A percentile compares a stretch with the other conserved stretches of the same genome.
These are phyloP conservation scores for Apis mellifera DNA, from an alignment of 1,140 invertebrate species.

Conservation along the genomic window DNA sequence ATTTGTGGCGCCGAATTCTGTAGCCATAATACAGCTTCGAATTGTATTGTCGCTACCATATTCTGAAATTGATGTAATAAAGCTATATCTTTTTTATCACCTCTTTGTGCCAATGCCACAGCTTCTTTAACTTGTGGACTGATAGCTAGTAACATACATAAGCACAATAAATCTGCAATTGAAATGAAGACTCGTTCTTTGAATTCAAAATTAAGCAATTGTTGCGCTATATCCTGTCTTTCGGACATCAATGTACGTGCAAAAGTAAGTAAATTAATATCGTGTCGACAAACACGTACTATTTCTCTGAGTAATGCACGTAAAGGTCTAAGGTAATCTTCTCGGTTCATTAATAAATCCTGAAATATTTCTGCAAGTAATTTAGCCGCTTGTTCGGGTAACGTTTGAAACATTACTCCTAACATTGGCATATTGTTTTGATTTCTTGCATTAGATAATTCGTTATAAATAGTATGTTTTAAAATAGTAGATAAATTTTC, in stretches of 20 bases:
- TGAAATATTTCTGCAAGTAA: constrained; percentile 91
- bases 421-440: constrained; percentile 96
- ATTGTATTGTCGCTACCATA: constrained; percentile 89
- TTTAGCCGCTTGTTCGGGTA: constrained; percentile 88
- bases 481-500: constrained; percentile 93
- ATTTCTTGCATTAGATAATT: constrained; percentile 94
- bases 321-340: constrained; percentile 94
- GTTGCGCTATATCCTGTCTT: constrained; percentile 81
- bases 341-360: constrained; percentile 92
- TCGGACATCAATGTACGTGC: constrained; percentile 87
- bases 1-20: constrained; percentile 89
- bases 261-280: constrained; percentile 88
- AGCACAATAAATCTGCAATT: constrained; percentile 91
- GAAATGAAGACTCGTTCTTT: constrained; percentile 92
- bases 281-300: constrained; percentile 90
- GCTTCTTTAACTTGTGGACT: constrained; percentile 90
- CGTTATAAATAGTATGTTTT: constrained; percentile 97
- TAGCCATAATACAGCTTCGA: constrained; percentile 92
- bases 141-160: constrained; percentile 92
- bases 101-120: constrained; percentile 82
- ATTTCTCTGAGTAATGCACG: constrained; percentile 93
- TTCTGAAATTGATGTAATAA: constrained; percentile 85
- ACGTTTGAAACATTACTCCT: constrained; percentile 92
- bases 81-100: constrained; percentile 84
- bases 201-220: constrained; percentile 84